Base-by-base conservation (phyloP, 2,888 invertebrate species). In the Agrochola lychnidis region DNA sequence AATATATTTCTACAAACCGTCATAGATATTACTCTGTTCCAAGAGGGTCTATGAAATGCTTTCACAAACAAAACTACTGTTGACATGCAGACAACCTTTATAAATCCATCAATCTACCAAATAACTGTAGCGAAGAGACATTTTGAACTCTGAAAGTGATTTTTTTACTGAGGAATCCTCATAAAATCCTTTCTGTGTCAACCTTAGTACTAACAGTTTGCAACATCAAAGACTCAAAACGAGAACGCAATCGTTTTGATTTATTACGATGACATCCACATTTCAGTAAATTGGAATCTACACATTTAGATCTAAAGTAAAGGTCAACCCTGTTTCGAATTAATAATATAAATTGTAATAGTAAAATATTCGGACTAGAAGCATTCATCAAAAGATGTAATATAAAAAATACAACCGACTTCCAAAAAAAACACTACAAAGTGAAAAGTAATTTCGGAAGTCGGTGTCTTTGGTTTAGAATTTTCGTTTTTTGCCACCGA, bases 231-330 rank as follows among this genome's bases (percentile, higher is more conserved):
- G 19, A 56, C 48, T 51, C 4, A 36, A 67, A 67, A 9, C 14
- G 14, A 74, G 51, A 63, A 62, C 63, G 62, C 76, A 79, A 81
- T 69, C 45, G 4, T 53, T 10, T 59, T 70, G 57, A 81, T 76
- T 66, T 76, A 76, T 62, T n/a, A 45, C 61, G 36, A 62, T 53
- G 56, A 70, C 45, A 59, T 77, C 78, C 78, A 57, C n/a, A 68
- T 70, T 45, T 30, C 25, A n/a, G 14, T 0, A 40, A 53, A 70
- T 79, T 30, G 2, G 4, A 22, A 57, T 42, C 53, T 63, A 25
- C 22, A 36, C 1, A 73, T 73, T 16, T 30, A 12, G 2, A 56
- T 73, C 19, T 30, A 16, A 59, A 51, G 0, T 19, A 67, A 79
- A 78, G 66, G 68, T 64, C 63, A 57, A n/a, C 6, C 53, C 45